Evolutionary conservation across 2,888 invertebrate genomes (phyloP).

Genomic region (Hetaerina titia): DNA sequence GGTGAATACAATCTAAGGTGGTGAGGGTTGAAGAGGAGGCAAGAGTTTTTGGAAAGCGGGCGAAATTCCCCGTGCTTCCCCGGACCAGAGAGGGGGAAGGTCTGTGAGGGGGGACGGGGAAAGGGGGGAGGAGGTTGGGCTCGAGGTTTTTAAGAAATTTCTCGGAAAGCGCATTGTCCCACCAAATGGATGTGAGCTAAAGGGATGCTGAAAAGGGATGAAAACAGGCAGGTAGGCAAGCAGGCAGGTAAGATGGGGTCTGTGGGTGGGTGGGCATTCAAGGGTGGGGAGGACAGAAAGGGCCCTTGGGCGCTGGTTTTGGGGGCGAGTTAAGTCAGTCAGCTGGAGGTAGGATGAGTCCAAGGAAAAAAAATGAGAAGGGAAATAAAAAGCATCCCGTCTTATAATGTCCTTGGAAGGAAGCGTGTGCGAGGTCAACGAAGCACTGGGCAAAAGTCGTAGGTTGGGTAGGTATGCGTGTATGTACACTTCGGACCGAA

Average conservation of each 20-base stretch:
- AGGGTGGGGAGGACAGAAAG: background rate
- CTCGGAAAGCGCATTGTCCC: background rate
- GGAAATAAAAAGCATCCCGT: background rate
- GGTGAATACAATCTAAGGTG: background rate
- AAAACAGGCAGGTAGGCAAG: background rate
- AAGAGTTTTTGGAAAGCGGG: background rate
- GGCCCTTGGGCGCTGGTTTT: background rate
- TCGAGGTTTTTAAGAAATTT: background rate
- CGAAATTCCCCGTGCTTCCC: conserved; percentile 3
- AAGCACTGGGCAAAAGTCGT: background rate
- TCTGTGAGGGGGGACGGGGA: background rate
- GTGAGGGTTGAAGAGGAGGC: background rate
- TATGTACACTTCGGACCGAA: background rate
- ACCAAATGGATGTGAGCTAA: background rate
- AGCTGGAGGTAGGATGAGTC: background rate
- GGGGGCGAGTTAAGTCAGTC: background rate
- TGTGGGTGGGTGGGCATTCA: background rate
- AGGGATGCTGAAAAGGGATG: background rate
- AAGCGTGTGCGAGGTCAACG: background rate
- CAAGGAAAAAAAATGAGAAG: background rate
- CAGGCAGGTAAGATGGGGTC: background rate
- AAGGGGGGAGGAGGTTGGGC: background rate
- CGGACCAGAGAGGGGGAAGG: background rate
- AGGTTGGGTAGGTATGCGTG: background rate
- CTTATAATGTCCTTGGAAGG: background rate